Evolutionary conservation across 2,888 invertebrate species (phyloP), one percentile per base, ranked within the genome.

Genomic region (Amiota mariae): DNA sequence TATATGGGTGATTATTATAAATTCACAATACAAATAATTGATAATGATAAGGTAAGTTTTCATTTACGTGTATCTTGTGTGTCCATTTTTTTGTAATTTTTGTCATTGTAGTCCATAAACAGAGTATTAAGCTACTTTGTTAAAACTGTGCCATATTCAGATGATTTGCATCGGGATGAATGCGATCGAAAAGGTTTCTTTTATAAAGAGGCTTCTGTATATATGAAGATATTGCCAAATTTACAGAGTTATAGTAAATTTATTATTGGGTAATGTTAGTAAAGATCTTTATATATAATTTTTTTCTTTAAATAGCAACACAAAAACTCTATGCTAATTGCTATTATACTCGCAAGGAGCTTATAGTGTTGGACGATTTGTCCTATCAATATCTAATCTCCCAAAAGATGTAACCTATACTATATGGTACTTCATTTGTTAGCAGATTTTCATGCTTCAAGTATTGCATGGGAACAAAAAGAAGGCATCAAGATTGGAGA

Each of bases 1-100:
- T 89, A 84, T 72, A 85, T 89, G 88, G 89, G 89, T 0, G 89
- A 89, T 66, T 89, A 89, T 71, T 88, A 85, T 64, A 87, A 82
- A 13, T 70, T 89, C 1, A 46, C 70, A 2, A 72, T 88, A 46
- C 67, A 76, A 6, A 59, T 71, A 0, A 47, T 6, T 36, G 0
- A 61, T n/a, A 64, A n/a, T 46, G 46, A 13, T 10, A n/a, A 63
- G 24, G 63, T 59, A 59, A 59, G 59, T 59, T 63, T 20, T 0
- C 12, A 48, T 61, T n/a, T 18, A 67, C 9, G 6, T 70, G 54
- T 51, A 49, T 51, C 9, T 12, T 46, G 70, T 6, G 54, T 36
- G 36, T 36, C 36, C 24, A 24, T 36, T 0, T 36, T 51, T 51
- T 4, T 8, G 8, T 13, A 59, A 18, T 8, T 15, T 15, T 20